Base-by-base conservation (phyloP, 1,140 invertebrate species). In the Galleria mellonella region DNA sequence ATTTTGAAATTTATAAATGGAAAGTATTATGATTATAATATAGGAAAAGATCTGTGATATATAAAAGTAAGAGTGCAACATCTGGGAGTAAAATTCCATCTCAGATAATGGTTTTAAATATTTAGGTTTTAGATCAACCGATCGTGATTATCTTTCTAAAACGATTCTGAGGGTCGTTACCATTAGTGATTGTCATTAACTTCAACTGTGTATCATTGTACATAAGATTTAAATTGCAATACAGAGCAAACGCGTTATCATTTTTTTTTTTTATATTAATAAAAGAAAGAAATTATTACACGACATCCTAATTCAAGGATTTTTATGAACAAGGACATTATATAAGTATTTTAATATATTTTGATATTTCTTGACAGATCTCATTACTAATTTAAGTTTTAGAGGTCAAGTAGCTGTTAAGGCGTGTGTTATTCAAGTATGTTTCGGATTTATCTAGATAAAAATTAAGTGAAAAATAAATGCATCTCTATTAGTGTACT, bases 1-100 rank as follows among this genome's bases (percentile, higher is more conserved):
- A 49, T 53, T 53, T 60, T 42, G 48, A 49, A 53, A 42, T 58
- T 58, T 58, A 66, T 61, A 48, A 56, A 61, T 62, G 54, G 50
- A 71, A 81, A 83, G 75, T 82, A 83, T 82, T 83, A 79, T 74
- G 70, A 52, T 43, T 43, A 43, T 78, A 66, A 69, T 71, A 65
- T 72, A 81, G 63, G 63, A 67, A 75, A 78, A 68, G 65, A 72
- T 66, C 79, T 83, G 79, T 82, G 77, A 82, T 82, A 77, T 74
- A 72, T 62, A 72, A 58, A 66, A 68, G 63, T 83, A 84, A 83
- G 76, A 67, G 55, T 51, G 67, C 45, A 68, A 79, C 70, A 84
- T 72, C 74, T 77, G 75, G 72, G 68, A 72, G 67, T 62, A 68
- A 70, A 65, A 66, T 51, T 72, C 65, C 78, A 84, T 84, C 82